phyloP scores from a whole-genome alignment of 1,140 invertebrate species.

The Megalonaias nervosa region DNA sequence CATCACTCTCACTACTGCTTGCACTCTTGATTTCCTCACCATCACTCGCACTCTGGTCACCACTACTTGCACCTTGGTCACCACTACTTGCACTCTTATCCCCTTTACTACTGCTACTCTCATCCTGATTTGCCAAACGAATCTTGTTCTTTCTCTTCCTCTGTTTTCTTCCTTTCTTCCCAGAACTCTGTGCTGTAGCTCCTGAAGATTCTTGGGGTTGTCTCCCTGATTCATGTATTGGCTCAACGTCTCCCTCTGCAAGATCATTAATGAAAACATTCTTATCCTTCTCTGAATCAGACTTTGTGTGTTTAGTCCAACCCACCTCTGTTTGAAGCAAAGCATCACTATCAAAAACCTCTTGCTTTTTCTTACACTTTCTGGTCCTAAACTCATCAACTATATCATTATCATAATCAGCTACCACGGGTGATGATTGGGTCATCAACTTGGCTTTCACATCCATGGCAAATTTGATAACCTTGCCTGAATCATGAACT shows the following conservation, averaged over 20 bases:
- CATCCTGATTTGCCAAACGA: conserved; percentile 6
- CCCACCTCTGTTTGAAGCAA: conserved; percentile 14
- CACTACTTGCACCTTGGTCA: conserved; percentile 21
- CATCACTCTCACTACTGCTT: background rate
- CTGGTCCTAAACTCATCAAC: conserved; percentile 21
- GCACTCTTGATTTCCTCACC: background rate
- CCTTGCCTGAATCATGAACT: background rate
- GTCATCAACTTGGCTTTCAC: conserved; percentile 33
- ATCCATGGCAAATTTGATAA: conserved; percentile 3
- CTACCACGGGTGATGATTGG: conserved; percentile 25
- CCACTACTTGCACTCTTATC: conserved; percentile 1
- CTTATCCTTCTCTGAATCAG: too few relatives aligned
- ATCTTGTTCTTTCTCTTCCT: conserved; percentile 16
- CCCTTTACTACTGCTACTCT: conserved; percentile 8
- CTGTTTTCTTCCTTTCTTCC: background rate
- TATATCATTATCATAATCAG: conserved; percentile 47
- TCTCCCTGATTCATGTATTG: too few relatives aligned
- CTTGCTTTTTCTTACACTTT: conserved; percentile 4
- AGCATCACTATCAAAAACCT: conserved; percentile 3
- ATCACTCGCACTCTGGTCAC: conserved; percentile 2
- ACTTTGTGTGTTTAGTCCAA: conserved; percentile 1
- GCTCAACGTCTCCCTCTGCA: too few relatives aligned
- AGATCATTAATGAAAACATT: too few relatives aligned
- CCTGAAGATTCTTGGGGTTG: too few relatives aligned
- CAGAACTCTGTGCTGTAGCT: too few relatives aligned